Conservation (phyloP, 2,888 invertebrate genomes). For the Aethes cnicana region DNA sequence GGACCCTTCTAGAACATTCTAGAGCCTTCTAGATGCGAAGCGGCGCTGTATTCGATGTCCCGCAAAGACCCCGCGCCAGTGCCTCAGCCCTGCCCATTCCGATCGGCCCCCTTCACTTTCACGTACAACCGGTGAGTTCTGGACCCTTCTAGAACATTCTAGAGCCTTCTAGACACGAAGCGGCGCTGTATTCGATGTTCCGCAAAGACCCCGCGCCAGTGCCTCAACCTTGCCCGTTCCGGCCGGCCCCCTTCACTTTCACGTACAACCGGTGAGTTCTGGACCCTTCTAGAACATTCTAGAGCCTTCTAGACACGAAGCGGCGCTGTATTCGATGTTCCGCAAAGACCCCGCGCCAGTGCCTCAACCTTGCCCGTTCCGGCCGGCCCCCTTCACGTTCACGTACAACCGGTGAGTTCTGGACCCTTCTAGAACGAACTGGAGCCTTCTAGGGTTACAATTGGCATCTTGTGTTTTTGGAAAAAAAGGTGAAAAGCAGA, state of each 20-base stretch:
- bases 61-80: conserved; percentile 85
- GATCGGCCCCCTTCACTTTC: conserved; percentile 90
- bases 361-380: conserved; percentile 90
- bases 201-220: conserved; percentile 85
- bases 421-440: no score
- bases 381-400: conserved; percentile 90
- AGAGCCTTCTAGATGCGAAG: conserved; percentile 66
- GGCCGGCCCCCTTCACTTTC: conserved; percentile 90
- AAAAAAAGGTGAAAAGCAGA: no score
- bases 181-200: conserved; percentile 88
- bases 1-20: neutral
- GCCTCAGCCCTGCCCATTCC: conserved; percentile 90
- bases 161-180: conserved; percentile 66
- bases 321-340: conserved; percentile 88
- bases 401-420: conserved; percentile 85
- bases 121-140: conserved; percentile 85
- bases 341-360: conserved; percentile 85
- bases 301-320: conserved; percentile 66
- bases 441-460: neutral
- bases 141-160: no score
- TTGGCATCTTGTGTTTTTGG: no score
- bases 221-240: conserved; percentile 90
- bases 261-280: conserved; percentile 85
- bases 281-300: no score
- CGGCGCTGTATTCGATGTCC: conserved; percentile 88